Evolutionary conservation across 1,140 invertebrate species (phyloP), one percentile per base, ranked within the genome.

Genomic region (Cyclina sinensis): DNA sequence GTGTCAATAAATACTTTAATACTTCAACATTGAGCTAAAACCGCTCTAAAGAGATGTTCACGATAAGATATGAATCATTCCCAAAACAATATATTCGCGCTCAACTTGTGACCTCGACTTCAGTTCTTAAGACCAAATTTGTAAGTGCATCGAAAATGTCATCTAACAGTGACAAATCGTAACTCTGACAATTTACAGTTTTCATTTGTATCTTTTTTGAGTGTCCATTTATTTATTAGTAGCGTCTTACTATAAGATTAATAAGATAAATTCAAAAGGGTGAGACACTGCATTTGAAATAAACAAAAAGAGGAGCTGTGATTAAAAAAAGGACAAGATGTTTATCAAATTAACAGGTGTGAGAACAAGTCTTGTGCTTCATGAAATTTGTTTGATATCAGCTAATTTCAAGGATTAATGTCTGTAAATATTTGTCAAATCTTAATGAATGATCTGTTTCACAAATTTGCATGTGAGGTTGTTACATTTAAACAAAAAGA

Each of bases 1-100:
- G 68, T 84, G 82, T 74, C 82, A 84, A 54, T 84, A 84, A 54
- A 84, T 70, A 84, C 35, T 12, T 73, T 84, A 84, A 84, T 84
- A 84, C 82, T 32, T 84, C 65, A 43, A 74, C 82, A 84, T 84
- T 84, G 30, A 84, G 39, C 39, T n/a, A 70, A 73, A 84, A 84
- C 39, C 62, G 57, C 35, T 51, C 27, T 24, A 65, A 59, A 32
- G 48, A 73, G 82, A 84, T 43, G 62, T 18, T 32, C 46, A 5
- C 5, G 82, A 84, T 84, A 51, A 84, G 82, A 84, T 84, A 73
- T 37, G 43, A 84, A 84, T 84, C 82, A 51, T 21, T 2, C n/a
- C 21, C 0, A 35, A 73, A 84, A 84, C 82, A 84, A 84, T 73
- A 54, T 5, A 48, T 70, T 43, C 46, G 16, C 39, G 24, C 68